Evolutionary conservation across 2,888 invertebrate species (phyloP).

Genomic region (Acronicta psi): DNA sequence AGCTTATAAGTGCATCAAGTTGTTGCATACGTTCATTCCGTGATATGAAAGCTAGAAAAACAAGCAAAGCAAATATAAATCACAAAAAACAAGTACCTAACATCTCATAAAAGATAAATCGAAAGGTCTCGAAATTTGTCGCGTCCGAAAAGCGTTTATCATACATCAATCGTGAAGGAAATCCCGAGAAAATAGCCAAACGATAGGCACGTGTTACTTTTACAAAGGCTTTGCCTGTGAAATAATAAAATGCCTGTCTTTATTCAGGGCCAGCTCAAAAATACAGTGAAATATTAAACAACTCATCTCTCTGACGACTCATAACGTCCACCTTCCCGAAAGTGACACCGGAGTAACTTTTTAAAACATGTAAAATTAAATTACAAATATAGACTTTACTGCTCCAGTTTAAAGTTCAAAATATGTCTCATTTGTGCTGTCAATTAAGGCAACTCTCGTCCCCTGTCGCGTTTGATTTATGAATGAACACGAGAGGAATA

Average conservation of each 20-base stretch:
- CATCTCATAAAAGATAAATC: slow-evolving; percentile 25
- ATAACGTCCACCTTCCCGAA: slow-evolving; percentile 37
- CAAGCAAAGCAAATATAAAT: slow-evolving; percentile 18
- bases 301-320: slow-evolving; percentile 44
- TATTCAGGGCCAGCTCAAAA: slow-evolving; percentile 24
- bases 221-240: slow-evolving; percentile 38
- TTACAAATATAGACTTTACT: slow-evolving; percentile 39
- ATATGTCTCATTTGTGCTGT: slow-evolving; percentile 24
- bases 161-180: slow-evolving; percentile 25
- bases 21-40: too few relatives aligned
- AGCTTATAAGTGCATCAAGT: too few relatives aligned
- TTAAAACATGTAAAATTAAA: slow-evolving; percentile 17
- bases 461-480: slow-evolving; percentile 64
- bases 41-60: too few relatives aligned
- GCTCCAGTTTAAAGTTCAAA: slow-evolving; percentile 45
- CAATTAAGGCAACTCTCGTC: slow-evolving; percentile 55
- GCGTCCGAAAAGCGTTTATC: slow-evolving; percentile 26
- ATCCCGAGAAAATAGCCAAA: slow-evolving; percentile 33
- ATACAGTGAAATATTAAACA: slow-evolving; percentile 49
- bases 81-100: slow-evolving; percentile 11
- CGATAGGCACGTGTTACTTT: slow-evolving; percentile 28
- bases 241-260: slow-evolving; percentile 39
- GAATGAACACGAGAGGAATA: slow-evolving; percentile 68
- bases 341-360: slow-evolving; percentile 36
- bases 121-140: slow-evolving; percentile 33